Evolutionary conservation across 2,888 invertebrate species (phyloP), one percentile per base, ranked within the genome.

Genomic region (Lepidonotus clava): DNA sequence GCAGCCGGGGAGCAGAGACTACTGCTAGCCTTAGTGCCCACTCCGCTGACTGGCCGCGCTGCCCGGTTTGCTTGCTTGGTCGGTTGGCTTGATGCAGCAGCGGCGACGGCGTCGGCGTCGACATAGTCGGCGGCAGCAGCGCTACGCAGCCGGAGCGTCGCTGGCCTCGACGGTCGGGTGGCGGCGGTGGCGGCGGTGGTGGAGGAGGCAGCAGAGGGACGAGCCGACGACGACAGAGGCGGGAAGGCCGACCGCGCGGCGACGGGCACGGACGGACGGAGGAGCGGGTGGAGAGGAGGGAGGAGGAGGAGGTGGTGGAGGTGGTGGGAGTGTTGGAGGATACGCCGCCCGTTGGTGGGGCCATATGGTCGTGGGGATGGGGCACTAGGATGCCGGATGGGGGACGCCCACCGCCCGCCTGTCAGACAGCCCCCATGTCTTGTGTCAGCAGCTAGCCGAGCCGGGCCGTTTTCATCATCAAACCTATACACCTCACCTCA

Each of bases 1-100:
- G n/a, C n/a, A n/a, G n/a, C n/a, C n/a, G n/a, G n/a, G n/a, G n/a
- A n/a, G n/a, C n/a, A n/a, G n/a, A n/a, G n/a, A n/a, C n/a, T n/a
- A n/a, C n/a, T n/a, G n/a, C n/a, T n/a, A n/a, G n/a, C n/a, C n/a
- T n/a, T n/a, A n/a, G n/a, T n/a, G n/a, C n/a, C n/a, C n/a, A n/a
- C n/a, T n/a, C n/a, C n/a, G n/a, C n/a, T n/a, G n/a, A n/a, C n/a
- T n/a, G n/a, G n/a, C n/a, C n/a, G n/a, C n/a, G n/a, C n/a, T n/a
- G n/a, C n/a, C n/a, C n/a, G n/a, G n/a, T n/a, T n/a, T n/a, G n/a
- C n/a, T n/a, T n/a, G n/a, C n/a, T 71, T 71, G 71, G 34, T 71
- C 38, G 71, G 71, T 71, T 71, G 71, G 71, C 36, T 71, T 34
- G 71, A 34, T 71, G 71, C 71, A 34, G 71, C 71, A 24, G 34